These are phyloP conservation scores for Rhizoglyphus robini DNA, from an alignment of 1,140 invertebrate genomes.

Conservation along the genomic window DNA sequence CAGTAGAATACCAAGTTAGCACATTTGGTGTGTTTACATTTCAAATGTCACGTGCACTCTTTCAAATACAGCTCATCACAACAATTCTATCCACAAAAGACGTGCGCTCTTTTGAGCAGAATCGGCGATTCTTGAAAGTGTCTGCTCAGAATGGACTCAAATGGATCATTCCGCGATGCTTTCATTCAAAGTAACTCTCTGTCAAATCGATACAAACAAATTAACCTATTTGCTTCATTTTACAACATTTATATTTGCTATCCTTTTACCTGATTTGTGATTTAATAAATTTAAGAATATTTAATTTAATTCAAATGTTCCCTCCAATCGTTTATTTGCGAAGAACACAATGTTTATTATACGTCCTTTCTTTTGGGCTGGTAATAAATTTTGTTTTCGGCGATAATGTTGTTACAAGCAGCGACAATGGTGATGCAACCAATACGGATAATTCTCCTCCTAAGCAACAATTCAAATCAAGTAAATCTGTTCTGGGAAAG, in stretches of 20 bases:
- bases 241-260: no score
- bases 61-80: no score
- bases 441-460: neutral
- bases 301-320: no score
- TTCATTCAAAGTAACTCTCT: no score
- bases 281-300: no score
- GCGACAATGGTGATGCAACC: neutral
- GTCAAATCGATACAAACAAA: neutral
- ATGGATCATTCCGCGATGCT: neutral
- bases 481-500: neutral
- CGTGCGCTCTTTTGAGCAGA: neutral
- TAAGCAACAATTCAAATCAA: neutral
- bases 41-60: neutral
- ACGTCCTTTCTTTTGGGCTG: no score
- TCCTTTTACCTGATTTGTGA: no score
- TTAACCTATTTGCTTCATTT: no score
- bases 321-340: no score
- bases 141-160: neutral
- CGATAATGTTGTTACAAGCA: neutral
- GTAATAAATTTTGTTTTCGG: neutral
- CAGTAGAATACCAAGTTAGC: no score
- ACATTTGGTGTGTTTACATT: neutral
- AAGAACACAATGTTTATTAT: no score
- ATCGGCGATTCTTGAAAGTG: neutral
- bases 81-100: constrained; percentile 10